Conservation (phyloP, 2,797 vertebrate genomes). For the Nothura maculosa region DNA sequence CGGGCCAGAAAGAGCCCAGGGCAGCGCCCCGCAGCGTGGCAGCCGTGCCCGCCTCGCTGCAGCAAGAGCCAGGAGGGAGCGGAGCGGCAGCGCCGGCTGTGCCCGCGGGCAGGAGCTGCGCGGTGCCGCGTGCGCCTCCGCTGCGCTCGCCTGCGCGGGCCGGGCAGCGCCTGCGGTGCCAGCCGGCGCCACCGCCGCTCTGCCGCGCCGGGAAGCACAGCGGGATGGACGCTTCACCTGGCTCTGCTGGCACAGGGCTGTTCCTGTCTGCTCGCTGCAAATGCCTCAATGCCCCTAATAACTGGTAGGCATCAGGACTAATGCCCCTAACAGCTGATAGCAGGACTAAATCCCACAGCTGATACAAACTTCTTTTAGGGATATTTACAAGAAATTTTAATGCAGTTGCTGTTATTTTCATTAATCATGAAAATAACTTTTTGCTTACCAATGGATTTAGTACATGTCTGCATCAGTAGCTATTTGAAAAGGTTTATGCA, state of each 20-base stretch:
- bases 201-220: not conserved
- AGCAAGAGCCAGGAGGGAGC: no score
- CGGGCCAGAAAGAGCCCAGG: no score
- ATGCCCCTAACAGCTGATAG: no score
- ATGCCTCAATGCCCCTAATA: not conserved
- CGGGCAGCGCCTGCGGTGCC: no score
- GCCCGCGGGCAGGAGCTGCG: no score
- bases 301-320: not conserved
- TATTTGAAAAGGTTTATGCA: constrained; percentile 10
- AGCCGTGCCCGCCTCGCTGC: no score
- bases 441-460: not conserved
- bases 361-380: not conserved
- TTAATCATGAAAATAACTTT: not conserved
- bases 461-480: constrained; percentile 1
- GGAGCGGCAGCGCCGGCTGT: no score
- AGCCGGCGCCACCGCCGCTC: no score
- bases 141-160: no score
- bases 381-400: not conserved
- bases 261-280: no score
- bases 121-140: no score
- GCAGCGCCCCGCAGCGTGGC: not conserved
- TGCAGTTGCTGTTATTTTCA: not conserved
- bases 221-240: no score
- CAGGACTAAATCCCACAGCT: not conserved
- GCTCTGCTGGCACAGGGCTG: not conserved